Conservation (phyloP, 2,888 invertebrate genomes). For the Drosophila stalkeri region DNA sequence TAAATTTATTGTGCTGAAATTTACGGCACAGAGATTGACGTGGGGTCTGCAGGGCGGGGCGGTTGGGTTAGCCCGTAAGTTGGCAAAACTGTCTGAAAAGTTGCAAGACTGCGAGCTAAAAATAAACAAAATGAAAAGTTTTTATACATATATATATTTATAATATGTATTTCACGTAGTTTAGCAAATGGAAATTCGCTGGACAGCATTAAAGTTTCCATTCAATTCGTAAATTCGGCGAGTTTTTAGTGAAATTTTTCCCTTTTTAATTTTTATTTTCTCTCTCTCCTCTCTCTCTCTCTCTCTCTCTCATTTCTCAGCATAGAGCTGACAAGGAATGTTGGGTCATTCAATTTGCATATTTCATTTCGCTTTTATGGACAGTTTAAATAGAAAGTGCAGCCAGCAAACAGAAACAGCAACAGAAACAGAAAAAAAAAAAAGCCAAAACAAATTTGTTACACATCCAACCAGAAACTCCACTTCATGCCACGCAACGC, state of each 20-base stretch:
- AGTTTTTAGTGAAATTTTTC: background rate
- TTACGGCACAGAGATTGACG: constrained; percentile 35
- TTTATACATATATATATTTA: constrained; percentile 60
- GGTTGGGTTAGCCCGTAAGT: constrained; percentile 16
- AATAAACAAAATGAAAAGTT: constrained; percentile 69
- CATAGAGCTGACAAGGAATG: background rate
- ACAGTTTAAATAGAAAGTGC: constrained; percentile 56
- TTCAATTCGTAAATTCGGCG: constrained; percentile 32
- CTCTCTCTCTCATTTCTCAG: no score
- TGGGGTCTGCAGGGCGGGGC: background rate
- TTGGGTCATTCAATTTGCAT: constrained; percentile 69
- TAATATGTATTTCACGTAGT: constrained; percentile 49
- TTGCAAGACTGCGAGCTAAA: constrained; percentile 55
- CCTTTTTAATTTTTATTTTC: background rate
- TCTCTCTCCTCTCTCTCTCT: no score
- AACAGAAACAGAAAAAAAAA: constrained; percentile 21
- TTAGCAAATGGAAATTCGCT: constrained; percentile 42
- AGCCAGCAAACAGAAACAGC: constrained; percentile 31
- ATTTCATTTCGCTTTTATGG: constrained; percentile 71
- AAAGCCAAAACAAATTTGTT: constrained; percentile 41
- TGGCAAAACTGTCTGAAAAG: constrained; percentile 47
- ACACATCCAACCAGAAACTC: constrained; percentile 1
- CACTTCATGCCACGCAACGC: constrained; percentile 14
- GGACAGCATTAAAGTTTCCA: constrained; percentile 47
- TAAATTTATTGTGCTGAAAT: constrained; percentile 68